Percentiles rank a stretch among this genome's conserved stretches.
phyloP scores from a whole-genome alignment of 2,888 invertebrate genomes.

The Euzetes globulus region DNA sequence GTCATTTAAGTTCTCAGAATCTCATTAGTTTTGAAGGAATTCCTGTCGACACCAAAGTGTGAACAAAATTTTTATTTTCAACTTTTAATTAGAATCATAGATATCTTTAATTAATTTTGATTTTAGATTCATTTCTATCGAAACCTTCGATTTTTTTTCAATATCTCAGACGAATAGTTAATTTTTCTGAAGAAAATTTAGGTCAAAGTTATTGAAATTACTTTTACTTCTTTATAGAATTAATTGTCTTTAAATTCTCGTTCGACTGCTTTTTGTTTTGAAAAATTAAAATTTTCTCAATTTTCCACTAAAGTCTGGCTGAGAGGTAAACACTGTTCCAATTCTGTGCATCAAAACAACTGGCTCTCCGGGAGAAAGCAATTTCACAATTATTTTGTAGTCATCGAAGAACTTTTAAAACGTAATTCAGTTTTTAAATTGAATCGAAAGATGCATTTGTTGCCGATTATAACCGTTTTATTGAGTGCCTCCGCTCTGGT shows the following conservation, averaged over 20 bases:
- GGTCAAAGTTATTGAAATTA: constrained; percentile 22
- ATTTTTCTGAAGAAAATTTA: neutral
- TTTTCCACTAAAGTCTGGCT: neutral
- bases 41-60: too few species aligned
- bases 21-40: too few species aligned
- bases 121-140: neutral
- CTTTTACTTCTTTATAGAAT: neutral
- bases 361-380: too few species aligned
- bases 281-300: neutral
- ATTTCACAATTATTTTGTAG: too few species aligned
- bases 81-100: too few species aligned
- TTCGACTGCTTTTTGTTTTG: constrained; percentile 4
- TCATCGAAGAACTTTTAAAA: too few species aligned
- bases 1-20: too few species aligned
- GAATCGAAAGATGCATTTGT: neutral
- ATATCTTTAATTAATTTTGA: neutral
- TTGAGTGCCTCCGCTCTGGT: neutral
- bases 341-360: neutral
- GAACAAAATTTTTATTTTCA: too few species aligned
- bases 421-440: neutral
- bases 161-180: neutral
- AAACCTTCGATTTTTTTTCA: neutral
- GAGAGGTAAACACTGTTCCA: neutral
- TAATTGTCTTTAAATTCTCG: neutral
- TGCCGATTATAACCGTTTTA: neutral